phyloP scores from a whole-genome alignment of 2,888 invertebrate species.

The Stramonita haemastoma region DNA sequence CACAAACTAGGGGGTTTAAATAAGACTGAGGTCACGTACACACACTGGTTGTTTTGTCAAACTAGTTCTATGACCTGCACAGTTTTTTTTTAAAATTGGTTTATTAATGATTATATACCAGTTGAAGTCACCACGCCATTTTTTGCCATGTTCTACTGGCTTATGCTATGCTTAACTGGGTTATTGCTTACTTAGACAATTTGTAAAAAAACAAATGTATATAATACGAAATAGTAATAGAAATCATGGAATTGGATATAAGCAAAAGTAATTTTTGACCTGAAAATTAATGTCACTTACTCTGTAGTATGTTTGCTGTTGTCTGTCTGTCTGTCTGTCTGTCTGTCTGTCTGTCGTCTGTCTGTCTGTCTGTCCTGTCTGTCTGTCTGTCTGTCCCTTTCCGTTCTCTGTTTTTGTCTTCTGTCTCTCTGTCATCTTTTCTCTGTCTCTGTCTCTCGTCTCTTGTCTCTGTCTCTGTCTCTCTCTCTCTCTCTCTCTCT shows the following conservation, averaged over 20 bases:
- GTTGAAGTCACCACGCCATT: too few species aligned
- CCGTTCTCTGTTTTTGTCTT: neutral
- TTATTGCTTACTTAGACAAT: too few species aligned
- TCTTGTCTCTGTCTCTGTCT: neutral
- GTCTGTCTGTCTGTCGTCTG: neutral
- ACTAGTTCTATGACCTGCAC: too few species aligned
- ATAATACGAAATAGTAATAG: neutral
- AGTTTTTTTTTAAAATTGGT: too few species aligned
- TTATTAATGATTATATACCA: too few species aligned
- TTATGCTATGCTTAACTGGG: too few species aligned
- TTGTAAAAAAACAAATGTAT: neutral
- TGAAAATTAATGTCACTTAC: neutral
- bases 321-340: neutral
- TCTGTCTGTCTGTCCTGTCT: too few species aligned
- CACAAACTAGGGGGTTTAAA: neutral
- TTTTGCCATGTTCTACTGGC: too few species aligned
- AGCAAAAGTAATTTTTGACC: too few species aligned
- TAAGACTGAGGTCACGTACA: neutral
- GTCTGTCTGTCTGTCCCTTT: neutral
- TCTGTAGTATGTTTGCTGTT: neutral
- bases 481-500: neutral
- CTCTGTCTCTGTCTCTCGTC: neutral
- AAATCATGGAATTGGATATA: too few species aligned
- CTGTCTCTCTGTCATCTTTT: neutral
- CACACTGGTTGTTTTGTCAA: too few species aligned